These are phyloP conservation scores for Orbicella faveolata DNA, from an alignment of 64 coral and sea anemone genomes.

Conservation along the genomic window DNA sequence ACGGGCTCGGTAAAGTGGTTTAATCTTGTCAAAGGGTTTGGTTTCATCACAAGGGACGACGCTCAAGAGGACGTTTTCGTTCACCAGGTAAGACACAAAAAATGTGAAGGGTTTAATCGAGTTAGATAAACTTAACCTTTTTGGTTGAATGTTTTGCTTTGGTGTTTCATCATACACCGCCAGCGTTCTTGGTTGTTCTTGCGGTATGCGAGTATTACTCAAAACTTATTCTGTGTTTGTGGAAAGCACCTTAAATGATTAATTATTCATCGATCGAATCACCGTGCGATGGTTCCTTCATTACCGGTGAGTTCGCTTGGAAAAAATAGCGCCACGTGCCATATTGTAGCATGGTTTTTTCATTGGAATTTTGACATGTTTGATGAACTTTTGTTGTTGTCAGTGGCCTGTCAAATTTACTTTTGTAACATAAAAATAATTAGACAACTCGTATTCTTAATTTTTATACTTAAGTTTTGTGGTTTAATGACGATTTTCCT, in stretches of 20 bases:
- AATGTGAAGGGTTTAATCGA: not conserved
- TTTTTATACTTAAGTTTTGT: not conserved
- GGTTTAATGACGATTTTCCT: not conserved
- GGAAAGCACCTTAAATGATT: not conserved
- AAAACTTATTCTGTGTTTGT: not conserved
- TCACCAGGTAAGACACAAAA: slow-evolving; percentile 68
- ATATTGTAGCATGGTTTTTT: not conserved
- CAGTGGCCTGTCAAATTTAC: not conserved
- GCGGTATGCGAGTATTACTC: not conserved
- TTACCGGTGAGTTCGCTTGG: not conserved
- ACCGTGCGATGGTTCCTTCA: not conserved
- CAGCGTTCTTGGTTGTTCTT: not conserved
- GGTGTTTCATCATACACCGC: not conserved
- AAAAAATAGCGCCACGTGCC: not conserved
- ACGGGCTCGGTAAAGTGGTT: slow-evolving; percentile 91
- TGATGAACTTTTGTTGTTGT: not conserved
- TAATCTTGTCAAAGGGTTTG: slow-evolving; percentile 90
- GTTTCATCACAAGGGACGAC: slow-evolving; percentile 85
- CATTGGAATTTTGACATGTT: not conserved
- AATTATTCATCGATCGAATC: slow-evolving; percentile 19
- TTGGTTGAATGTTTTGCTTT: not conserved
- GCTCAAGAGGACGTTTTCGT: slow-evolving; percentile 76
- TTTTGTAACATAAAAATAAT: not conserved
- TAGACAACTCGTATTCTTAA: not conserved
- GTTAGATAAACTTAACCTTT: not conserved